These are phyloP conservation scores for Pemphigus obesinymphae DNA, from an alignment of 1,140 invertebrate genomes.

Conservation along the genomic window DNA sequence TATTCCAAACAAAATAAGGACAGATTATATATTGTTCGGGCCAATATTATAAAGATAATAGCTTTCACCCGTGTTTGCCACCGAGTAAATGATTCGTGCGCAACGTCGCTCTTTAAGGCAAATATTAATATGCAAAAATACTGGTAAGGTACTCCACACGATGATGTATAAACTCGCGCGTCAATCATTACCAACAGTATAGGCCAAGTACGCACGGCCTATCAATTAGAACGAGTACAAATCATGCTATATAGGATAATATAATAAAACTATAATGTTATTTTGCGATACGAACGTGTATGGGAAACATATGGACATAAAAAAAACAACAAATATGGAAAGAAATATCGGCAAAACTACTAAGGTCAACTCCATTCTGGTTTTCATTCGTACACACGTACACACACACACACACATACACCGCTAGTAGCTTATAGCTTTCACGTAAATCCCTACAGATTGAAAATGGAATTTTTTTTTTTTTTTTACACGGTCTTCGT, in stretches of 20 bases:
- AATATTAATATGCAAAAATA: slow-evolving; percentile 2
- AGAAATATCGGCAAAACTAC: not conserved
- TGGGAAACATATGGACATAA: not conserved
- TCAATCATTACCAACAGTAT: not conserved
- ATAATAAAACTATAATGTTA: too few relatives aligned
- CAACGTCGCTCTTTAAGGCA: not conserved
- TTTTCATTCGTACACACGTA: not conserved
- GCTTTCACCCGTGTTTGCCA: slow-evolving; percentile 15
- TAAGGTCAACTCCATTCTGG: slow-evolving; percentile 31
- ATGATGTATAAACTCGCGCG: not conserved
- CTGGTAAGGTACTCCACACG: not conserved
- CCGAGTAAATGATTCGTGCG: not conserved
- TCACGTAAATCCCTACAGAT: not conserved
- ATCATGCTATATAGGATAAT: not conserved
- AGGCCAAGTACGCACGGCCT: not conserved
- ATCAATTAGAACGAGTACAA: slow-evolving; percentile 14
- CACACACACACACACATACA: too few relatives aligned
- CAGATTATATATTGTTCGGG: slow-evolving; percentile 29
- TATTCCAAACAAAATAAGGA: slow-evolving; percentile 24
- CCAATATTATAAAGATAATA: slow-evolving; percentile 34
- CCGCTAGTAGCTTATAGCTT: too few relatives aligned
- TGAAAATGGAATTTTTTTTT: slow-evolving; percentile 1
- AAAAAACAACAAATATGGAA: slow-evolving; percentile 26
- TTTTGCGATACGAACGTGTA: not conserved
- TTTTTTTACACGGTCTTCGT: not conserved